Percentiles rank a stretch among this genome's conserved stretches.
Conservation (phyloP, 2,888 invertebrate species). For the Thysanoteuthis rhombus region DNA sequence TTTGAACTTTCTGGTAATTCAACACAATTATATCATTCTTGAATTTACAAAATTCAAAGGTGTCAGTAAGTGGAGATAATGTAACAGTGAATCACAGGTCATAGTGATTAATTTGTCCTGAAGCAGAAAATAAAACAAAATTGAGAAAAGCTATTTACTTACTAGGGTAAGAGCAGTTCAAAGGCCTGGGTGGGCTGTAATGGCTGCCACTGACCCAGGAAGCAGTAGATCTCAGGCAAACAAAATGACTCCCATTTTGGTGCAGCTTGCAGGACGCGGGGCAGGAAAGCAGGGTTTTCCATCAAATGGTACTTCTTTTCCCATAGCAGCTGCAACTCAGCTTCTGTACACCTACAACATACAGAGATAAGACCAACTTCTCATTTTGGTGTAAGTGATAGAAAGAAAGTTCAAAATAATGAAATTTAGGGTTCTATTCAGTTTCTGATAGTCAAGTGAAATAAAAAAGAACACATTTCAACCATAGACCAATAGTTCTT, state of each 20-base stretch:
- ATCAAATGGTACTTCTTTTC: conserved; percentile 91
- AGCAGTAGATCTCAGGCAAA: conserved; percentile 84
- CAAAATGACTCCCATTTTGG: conserved; percentile 87
- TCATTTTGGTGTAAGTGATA: too few relatives aligned
- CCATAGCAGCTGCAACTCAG: conserved; percentile 79
- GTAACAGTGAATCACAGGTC: background rate
- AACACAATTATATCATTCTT: too few relatives aligned
- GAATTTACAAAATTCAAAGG: too few relatives aligned
- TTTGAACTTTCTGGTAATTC: too few relatives aligned
- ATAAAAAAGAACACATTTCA: too few relatives aligned
- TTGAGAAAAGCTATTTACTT: conserved; percentile 53
- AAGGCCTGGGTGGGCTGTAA: conserved; percentile 89
- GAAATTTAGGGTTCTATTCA: too few relatives aligned
- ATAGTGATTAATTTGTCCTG: background rate
- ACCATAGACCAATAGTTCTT: too few relatives aligned
- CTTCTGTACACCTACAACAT: conserved; percentile 58
- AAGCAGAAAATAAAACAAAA: background rate
- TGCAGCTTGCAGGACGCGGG: conserved; percentile 65
- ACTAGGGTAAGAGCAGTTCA: conserved; percentile 92
- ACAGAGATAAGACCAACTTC: background rate
- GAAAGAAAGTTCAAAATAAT: too few relatives aligned
- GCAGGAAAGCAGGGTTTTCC: conserved; percentile 76
- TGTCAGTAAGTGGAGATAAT: background rate
- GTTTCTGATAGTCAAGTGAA: too few relatives aligned
- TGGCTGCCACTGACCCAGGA: conserved; percentile 86